A percentile compares a stretch with the other conserved stretches of the same genome.
phyloP scores from a whole-genome alignment of 2,888 invertebrate genomes.

The Drosophila longiperda region DNA sequence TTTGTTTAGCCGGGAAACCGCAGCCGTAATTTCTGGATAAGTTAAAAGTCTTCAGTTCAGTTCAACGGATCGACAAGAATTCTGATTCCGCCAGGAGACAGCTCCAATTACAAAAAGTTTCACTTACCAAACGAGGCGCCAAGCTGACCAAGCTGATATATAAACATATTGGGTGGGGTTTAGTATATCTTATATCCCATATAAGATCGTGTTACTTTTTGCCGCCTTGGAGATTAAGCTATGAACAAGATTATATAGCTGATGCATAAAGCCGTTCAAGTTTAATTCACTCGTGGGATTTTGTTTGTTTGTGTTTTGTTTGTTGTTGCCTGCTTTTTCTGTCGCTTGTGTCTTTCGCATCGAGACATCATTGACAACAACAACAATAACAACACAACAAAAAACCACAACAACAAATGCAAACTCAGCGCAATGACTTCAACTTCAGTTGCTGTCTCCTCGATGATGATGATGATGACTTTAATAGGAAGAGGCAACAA shows the following conservation, averaged over 20 bases:
- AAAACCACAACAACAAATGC: slow-evolving; percentile 55
- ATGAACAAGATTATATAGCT: slow-evolving; percentile 25
- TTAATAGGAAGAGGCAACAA: slow-evolving; percentile 38
- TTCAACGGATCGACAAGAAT: slow-evolving; percentile 51
- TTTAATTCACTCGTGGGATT: slow-evolving; percentile 76
- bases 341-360: slow-evolving; percentile 39
- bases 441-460: slow-evolving; percentile 7
- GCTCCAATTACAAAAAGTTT: slow-evolving; percentile 52
- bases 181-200: background rate
- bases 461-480: slow-evolving; percentile 48
- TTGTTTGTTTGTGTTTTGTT: slow-evolving; percentile 33
- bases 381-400: slow-evolving; percentile 47
- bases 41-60: slow-evolving; percentile 15
- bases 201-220: slow-evolving; percentile 27
- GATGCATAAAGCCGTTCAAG: slow-evolving; percentile 58
- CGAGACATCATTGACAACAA: slow-evolving; percentile 50
- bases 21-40: background rate
- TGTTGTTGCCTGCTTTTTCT: slow-evolving; percentile 16
- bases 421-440: slow-evolving; percentile 76
- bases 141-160: slow-evolving; percentile 10
- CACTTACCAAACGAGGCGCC: slow-evolving; percentile 43
- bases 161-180: background rate
- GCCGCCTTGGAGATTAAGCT: slow-evolving; percentile 20
- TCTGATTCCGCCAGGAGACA: slow-evolving; percentile 32
- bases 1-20: slow-evolving; percentile 33